A percentile compares a stretch with the other conserved stretches of the same genome.
phyloP scores from a whole-genome alignment of 2,113 vertebrate genomes.

The Mormyrus iriodes region DNA sequence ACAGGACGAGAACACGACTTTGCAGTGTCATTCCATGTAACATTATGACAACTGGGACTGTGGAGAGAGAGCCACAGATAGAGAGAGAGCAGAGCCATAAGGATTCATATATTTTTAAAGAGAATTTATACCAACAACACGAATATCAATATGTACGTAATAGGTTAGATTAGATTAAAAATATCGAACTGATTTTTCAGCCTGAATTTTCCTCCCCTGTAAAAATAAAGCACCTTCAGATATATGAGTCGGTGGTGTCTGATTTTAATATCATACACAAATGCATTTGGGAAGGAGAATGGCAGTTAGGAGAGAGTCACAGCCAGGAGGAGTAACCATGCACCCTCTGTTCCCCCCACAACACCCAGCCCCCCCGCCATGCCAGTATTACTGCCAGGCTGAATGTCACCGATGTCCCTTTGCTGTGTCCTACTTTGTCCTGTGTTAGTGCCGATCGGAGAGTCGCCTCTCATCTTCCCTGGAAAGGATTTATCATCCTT shows the following conservation, averaged over 20 bases:
- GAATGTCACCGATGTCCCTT: not conserved
- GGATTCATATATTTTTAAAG: constrained; percentile 16
- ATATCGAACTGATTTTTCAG: constrained; percentile 4
- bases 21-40: constrained; percentile 1
- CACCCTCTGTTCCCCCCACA: not conserved
- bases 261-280: not conserved
- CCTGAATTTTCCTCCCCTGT: not conserved
- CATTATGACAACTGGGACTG: not conserved
- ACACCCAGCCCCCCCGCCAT: not conserved
- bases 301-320: not conserved
- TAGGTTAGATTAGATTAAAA: constrained; percentile 11
- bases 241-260: not conserved
- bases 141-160: not conserved
- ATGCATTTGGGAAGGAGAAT: not conserved
- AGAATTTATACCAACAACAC: constrained; percentile 1
- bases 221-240: not conserved
- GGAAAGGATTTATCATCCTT: constrained; percentile 4
- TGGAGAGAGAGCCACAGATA: not conserved
- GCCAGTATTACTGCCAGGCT: not conserved
- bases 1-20: not conserved
- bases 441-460: not conserved
- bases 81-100: not conserved
- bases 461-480: not conserved
- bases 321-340: not conserved
- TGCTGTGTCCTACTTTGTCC: not conserved